These are phyloP conservation scores for Planococcus citri DNA, from an alignment of 1,140 invertebrate genomes.

Conservation along the genomic window DNA sequence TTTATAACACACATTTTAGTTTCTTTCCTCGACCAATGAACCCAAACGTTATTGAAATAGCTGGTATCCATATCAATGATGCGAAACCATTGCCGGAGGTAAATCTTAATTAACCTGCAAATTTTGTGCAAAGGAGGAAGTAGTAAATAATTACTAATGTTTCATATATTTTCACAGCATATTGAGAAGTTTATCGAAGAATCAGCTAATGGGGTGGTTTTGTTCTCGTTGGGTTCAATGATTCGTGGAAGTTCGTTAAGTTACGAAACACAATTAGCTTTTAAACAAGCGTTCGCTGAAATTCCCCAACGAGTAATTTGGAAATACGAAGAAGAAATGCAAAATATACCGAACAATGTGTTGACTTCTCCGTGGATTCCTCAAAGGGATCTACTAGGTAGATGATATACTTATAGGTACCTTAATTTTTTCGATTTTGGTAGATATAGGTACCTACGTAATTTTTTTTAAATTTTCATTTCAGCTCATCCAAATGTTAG, in stretches of 20 bases:
- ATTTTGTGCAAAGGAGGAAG: not conserved
- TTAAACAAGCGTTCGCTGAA: conserved; percentile 44
- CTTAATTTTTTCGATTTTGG: not conserved
- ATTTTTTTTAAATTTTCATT: not conserved
- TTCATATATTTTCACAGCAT: conserved; percentile 34
- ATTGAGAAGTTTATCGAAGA: conserved; percentile 41
- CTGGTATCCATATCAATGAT: conserved; percentile 30
- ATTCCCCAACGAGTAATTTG: conserved; percentile 46
- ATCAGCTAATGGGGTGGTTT: conserved; percentile 46
- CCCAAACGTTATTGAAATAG: conserved; percentile 32
- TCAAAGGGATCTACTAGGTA: conserved; percentile 44
- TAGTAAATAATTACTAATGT: not conserved
- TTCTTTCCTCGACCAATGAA: conserved; percentile 35
- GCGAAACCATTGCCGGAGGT: conserved; percentile 30
- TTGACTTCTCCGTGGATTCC: conserved; percentile 47
- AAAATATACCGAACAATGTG: conserved; percentile 40
- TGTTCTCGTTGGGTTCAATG: conserved; percentile 52
- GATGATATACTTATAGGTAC: conserved; percentile 28
- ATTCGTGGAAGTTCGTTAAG: conserved; percentile 35
- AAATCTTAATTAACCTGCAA: not conserved
- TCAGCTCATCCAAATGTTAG: conserved; percentile 40
- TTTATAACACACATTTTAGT: conserved; percentile 20
- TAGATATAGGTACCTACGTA: not conserved
- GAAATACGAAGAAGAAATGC: conserved; percentile 45
- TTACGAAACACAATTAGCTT: conserved; percentile 39